Evolutionary conservation across 2,797 vertebrate species (phyloP).

Genomic region (Lutjanus campechanus): DNA sequence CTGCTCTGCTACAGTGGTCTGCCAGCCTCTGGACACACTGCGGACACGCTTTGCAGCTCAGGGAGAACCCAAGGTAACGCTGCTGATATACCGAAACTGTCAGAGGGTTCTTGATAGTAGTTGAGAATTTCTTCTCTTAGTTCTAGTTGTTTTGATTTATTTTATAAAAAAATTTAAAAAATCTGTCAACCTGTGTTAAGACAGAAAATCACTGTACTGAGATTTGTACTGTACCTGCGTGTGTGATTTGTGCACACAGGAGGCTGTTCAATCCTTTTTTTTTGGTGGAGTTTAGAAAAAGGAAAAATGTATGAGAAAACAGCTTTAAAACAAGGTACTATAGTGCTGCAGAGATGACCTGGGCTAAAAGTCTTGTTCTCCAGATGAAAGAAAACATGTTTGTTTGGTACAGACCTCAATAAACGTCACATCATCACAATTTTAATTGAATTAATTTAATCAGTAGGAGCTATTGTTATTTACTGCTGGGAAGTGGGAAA

Average conservation of each 20-base stretch:
- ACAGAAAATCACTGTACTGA: not conserved
- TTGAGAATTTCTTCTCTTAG: not conserved
- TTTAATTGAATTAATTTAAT: not conserved
- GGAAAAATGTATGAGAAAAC: too few species aligned
- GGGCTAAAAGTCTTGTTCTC: too few species aligned
- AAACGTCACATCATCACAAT: too few species aligned
- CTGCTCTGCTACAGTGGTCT: slow-evolving; percentile 88
- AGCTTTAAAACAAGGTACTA: too few species aligned
- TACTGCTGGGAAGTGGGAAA: not conserved
- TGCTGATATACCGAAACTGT: not conserved
- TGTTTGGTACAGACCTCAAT: too few species aligned
- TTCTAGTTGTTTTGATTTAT: not conserved
- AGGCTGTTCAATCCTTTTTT: too few species aligned
- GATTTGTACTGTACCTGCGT: too few species aligned
- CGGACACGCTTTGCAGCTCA: slow-evolving; percentile 96
- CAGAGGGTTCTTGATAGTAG: not conserved
- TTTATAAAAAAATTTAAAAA: not conserved
- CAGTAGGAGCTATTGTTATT: not conserved
- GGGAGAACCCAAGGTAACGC: slow-evolving; percentile 94
- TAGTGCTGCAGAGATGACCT: too few species aligned
- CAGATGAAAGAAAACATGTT: too few species aligned
- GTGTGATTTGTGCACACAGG: too few species aligned
- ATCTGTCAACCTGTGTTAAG: not conserved
- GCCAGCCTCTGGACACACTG: slow-evolving; percentile 94
- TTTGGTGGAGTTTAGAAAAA: too few species aligned